phyloP scores from a whole-genome alignment of 2,888 invertebrate genomes.

The Odontocerum albicorne region DNA sequence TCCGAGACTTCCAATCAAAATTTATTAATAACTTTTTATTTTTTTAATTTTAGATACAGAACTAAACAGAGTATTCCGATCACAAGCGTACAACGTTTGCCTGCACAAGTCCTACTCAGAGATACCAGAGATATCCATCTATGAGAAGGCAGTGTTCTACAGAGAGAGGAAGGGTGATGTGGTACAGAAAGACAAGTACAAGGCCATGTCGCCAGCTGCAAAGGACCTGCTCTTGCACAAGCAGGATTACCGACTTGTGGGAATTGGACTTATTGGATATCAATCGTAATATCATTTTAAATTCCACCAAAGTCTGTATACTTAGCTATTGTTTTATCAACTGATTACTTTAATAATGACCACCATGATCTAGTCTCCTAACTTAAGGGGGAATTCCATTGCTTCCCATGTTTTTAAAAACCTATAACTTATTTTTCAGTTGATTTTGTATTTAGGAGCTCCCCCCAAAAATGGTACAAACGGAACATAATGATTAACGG shows the following conservation, averaged over 20 bases:
- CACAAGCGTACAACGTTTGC: conserved; percentile 12
- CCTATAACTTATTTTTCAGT: too few species aligned
- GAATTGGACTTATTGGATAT: conserved; percentile 20
- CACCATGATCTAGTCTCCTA: too few species aligned
- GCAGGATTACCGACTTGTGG: conserved; percentile 20
- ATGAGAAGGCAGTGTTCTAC: conserved; percentile 19
- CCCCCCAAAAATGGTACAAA: too few species aligned
- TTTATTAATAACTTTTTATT: not conserved
- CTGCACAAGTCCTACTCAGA: not conserved
- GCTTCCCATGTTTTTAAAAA: too few species aligned
- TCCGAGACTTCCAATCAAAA: too few species aligned
- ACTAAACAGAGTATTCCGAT: conserved; percentile 25
- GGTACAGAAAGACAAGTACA: conserved; percentile 6
- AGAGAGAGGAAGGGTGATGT: conserved; percentile 6
- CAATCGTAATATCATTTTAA: conserved; percentile 5
- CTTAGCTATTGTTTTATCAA: too few species aligned
- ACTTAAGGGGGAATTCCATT: too few species aligned
- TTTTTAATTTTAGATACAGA: conserved; percentile 17
- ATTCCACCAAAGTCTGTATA: too few species aligned
- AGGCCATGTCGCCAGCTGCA: conserved; percentile 12
- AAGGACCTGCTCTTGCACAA: conserved; percentile 11
- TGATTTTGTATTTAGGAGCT: too few species aligned
- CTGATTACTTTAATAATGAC: too few species aligned
- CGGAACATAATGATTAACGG: too few species aligned
- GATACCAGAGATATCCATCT: not conserved